Evolutionary conservation across 2,888 invertebrate species (phyloP).

Genomic region (Pachycephus smyrnensis): DNA sequence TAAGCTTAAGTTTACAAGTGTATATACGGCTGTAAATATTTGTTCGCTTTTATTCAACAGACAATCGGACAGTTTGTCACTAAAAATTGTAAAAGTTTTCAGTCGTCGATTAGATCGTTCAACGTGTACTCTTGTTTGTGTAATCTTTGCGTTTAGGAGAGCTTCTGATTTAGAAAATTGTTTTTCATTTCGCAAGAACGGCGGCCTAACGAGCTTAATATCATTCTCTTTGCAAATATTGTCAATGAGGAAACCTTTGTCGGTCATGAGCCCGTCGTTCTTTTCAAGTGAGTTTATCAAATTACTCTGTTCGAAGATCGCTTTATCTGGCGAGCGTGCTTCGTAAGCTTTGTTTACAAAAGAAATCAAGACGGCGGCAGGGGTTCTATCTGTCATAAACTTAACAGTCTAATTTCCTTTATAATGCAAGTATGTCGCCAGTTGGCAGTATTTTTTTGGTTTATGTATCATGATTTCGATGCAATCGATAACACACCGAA

Average conservation of each 20-base stretch:
- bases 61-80: conserved; percentile 11
- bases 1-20: conserved; percentile 19
- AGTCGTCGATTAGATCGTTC: conserved; percentile 30
- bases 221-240: conserved; percentile 30
- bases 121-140: conserved; percentile 27
- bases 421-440: conserved; percentile 28
- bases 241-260: conserved; percentile 46
- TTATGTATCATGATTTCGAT: conserved; percentile 15
- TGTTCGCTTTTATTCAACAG: conserved; percentile 12
- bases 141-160: conserved; percentile 19
- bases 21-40: conserved; percentile 19
- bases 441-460: conserved; percentile 16
- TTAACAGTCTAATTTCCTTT: conserved; percentile 31
- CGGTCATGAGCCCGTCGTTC: conserved; percentile 42
- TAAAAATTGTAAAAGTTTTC: conserved; percentile 20
- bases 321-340: conserved; percentile 28
- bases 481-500: conserved; percentile 25
- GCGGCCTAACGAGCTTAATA: conserved; percentile 28
- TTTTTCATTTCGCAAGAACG: conserved; percentile 21
- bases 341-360: conserved; percentile 32
- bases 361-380: conserved; percentile 25
- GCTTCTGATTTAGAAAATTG: conserved; percentile 27
- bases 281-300: too few species aligned
- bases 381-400: conserved; percentile 30
- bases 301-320: conserved; percentile 21